Percentiles rank a stretch among this genome's conserved stretches.
phyloP scores from a whole-genome alignment of 2,113 vertebrate species.

The Agelaius tricolor region DNA sequence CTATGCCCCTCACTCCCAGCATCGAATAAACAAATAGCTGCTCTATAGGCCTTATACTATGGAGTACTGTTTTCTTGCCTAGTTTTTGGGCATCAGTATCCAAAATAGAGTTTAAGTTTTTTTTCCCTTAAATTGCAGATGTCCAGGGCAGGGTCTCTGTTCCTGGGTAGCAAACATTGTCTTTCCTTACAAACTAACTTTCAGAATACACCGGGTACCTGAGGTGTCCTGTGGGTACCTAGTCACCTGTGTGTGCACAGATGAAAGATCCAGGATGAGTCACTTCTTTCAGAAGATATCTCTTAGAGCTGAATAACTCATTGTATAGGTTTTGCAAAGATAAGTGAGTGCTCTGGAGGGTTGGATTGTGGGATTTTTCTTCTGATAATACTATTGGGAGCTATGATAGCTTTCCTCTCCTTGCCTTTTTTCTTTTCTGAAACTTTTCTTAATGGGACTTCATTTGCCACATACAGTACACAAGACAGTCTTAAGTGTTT shows the following conservation, averaged over 20 bases:
- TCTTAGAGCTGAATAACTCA: not conserved
- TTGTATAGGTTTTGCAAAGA: not conserved
- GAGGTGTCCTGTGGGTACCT: not conserved
- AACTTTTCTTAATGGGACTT: not conserved
- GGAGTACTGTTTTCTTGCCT: not conserved
- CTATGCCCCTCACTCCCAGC: not conserved
- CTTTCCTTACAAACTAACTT: not conserved
- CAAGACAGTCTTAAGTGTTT: not conserved
- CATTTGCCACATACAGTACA: not conserved
- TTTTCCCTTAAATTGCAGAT: not conserved
- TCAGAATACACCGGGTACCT: not conserved
- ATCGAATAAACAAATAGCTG: not conserved
- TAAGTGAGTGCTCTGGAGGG: not conserved
- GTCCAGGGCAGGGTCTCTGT: not conserved
- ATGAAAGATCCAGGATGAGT: not conserved
- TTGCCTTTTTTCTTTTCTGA: not conserved
- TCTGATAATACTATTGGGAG: not conserved
- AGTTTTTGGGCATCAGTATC: not conserved
- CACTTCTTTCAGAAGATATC: not conserved
- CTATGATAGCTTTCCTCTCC: not conserved
- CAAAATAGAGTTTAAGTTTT: not conserved
- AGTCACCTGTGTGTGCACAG: not conserved
- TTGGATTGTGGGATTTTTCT: not conserved
- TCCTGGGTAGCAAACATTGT: not conserved
- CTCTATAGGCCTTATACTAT: not conserved